Conservation (phyloP, 2,888 invertebrate genomes). For the Lathronympha strigana region DNA sequence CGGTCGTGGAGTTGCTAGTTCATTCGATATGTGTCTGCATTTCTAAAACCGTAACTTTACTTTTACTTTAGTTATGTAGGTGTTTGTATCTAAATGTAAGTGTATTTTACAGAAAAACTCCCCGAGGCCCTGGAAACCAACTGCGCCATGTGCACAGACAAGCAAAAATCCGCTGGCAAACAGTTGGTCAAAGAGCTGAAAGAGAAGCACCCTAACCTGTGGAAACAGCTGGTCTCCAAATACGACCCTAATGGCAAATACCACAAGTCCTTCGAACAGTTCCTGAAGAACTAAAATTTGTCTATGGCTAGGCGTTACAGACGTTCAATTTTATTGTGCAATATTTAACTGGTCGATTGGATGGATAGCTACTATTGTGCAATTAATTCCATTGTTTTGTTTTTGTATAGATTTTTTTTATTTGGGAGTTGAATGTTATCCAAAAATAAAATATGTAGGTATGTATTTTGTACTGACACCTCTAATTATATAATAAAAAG, state of each 20-base stretch:
- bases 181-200: conserved; percentile 84
- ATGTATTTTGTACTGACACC: not conserved
- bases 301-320: not conserved
- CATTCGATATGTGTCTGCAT: no score
- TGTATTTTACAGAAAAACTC: conserved; percentile 84
- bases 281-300: conserved; percentile 53
- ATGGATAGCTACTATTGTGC: not conserved
- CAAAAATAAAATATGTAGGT: not conserved
- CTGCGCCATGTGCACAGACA: conserved; percentile 88
- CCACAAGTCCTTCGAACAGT: conserved; percentile 69
- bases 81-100: not conserved
- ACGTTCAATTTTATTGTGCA: not conserved
- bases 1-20: no score
- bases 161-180: conserved; percentile 86
- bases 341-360: not conserved
- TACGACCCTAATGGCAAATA: conserved; percentile 86
- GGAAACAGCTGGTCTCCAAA: conserved; percentile 77
- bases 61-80: no score
- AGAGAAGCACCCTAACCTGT: conserved; percentile 81
- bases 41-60: no score
- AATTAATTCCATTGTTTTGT: not conserved
- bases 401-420: not conserved
- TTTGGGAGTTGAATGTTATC: conserved; percentile 6
- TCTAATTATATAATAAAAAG: conserved; percentile 1
- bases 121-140: conserved; percentile 87